Evolutionary conservation across 2,113 vertebrate species (phyloP), one percentile per base, ranked within the genome.

Genomic region (Phalacrocorax carbo): DNA sequence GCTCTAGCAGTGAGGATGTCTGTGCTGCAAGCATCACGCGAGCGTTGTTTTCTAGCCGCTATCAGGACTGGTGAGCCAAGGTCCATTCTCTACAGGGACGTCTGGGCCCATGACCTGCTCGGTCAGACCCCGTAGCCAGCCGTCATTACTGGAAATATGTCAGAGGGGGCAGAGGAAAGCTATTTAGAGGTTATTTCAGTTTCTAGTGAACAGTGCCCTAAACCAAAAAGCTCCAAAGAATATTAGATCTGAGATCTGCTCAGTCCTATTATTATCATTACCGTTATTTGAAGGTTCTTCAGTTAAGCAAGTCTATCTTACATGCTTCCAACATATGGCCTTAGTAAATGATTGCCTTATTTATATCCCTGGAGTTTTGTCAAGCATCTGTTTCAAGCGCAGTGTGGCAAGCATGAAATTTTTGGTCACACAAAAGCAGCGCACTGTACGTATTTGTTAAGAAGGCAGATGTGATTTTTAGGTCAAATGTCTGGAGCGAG

Each of bases 401-500:
- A 48, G 38, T 9, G 10, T 48, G 90, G 72, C 40, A 42, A 60
- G 82, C 30, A 54, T 62, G 73, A 87, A 11, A n/a, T 58, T 40
- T 69, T 58, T 79, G 73, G 40, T 90, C 44, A 7, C 73, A 55
- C 23, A 5, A 52, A 46, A 0, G 23, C 52, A 46, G 46, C 10
- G 75, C 62, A 15, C 66, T 86, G 77, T 46, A 9, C 52, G 82
- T 48, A 14, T 83, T 87, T 83, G 75, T 70, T 66, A 64, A 68
- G 66, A 91, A 94, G 84, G 77, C 82, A 94, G 94, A 46, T 91
- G 77, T 78, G 77, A 72, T 91, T 94, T 90, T 90, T 81, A 64
- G 82, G 88, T 86, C 76, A 61, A 17, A 19, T 29, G 34, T 73
- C 82, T 85, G 94, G 26, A 92, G 82, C 3, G 25, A 46, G 68